phyloP scores from a whole-genome alignment of 2,888 invertebrate genomes.

The Eupithecia tripunctaria region DNA sequence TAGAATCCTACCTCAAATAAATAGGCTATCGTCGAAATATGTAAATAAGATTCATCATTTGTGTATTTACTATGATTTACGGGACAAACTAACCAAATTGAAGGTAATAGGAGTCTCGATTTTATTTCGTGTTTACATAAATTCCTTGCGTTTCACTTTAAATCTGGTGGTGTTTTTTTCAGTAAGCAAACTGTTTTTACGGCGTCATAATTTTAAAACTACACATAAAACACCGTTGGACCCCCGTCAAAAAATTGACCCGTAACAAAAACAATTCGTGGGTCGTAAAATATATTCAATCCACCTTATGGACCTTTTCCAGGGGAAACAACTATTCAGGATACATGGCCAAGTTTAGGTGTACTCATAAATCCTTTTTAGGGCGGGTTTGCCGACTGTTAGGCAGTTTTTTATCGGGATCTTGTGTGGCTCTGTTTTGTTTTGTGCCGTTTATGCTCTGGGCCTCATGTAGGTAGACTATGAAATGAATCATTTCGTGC shows the following conservation, averaged over 20 bases:
- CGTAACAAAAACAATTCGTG: constrained; percentile 36
- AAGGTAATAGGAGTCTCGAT: too few species aligned
- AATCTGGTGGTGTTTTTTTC: too few species aligned
- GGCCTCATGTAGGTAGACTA: too few species aligned
- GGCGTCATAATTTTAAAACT: constrained; percentile 27
- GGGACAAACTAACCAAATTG: too few species aligned
- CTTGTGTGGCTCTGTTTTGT: constrained; percentile 36
- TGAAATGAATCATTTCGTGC: too few species aligned
- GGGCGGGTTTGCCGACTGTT: constrained; percentile 39
- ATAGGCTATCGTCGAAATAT: too few species aligned
- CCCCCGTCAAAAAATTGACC: constrained; percentile 37
- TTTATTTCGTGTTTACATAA: too few species aligned
- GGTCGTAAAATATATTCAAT: constrained; percentile 45
- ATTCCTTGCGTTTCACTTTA: too few species aligned
- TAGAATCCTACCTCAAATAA: too few species aligned
- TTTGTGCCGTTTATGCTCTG: constrained; percentile 31
- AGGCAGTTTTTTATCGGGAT: constrained; percentile 42
- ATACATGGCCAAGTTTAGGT: constrained; percentile 47
- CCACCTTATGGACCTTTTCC: constrained; percentile 45
- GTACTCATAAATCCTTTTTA: constrained; percentile 51
- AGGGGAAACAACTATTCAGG: constrained; percentile 50
- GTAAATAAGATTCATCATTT: too few species aligned
- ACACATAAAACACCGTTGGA: constrained; percentile 34
- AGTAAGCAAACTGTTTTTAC: constrained; percentile 2
- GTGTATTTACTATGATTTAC: too few species aligned